Evolutionary conservation across 2,113 vertebrate species (phyloP), one percentile per base, ranked within the genome.

Genomic region (Synchiropus splendidus): DNA sequence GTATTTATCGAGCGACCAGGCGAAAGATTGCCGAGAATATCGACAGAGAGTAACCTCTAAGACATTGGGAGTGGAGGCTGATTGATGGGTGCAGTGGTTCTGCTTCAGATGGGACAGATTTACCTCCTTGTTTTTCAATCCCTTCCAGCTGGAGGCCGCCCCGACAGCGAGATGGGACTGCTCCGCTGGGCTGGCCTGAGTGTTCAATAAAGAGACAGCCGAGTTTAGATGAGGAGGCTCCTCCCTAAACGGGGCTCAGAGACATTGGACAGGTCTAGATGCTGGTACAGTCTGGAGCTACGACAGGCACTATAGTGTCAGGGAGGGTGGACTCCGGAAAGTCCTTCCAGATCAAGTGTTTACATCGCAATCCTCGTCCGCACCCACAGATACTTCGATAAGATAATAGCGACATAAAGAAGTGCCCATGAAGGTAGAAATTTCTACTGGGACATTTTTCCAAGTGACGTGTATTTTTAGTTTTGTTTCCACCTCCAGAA

Each of bases 71-170:
- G 18, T 36, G 45, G 39, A 43, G 44, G 42, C 63, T 67, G 51
- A 31, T 40, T 58, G 38, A 51, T 66, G 41, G 54, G 47, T 64
- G 55, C 41, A 58, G 47, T 39, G 58, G 57, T 45, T 63, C 39
- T 60, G 52, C 60, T 54, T 61, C 58, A 47, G 51, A 58, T 35
- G 67, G 64, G 42, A 70, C 48, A 59, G 54, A 50, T 70, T 81
- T 81, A 81, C 78, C 76, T 79, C 76, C 69, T 79, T 80, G 61
- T 67, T 72, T 74, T 77, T 77, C 75, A 75, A 63, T 67, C 64
- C 74, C 70, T 68, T 79, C 76, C 72, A 81, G 77, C 70, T 77
- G 70, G 78, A 74, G 71, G 72, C 69, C 58, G 70, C 70, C 67
- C 66, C 63, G 55, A 68, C 64, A 53, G 69, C 66, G 54, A 76